Conservation (phyloP, 1,140 invertebrate species). For the Potamilus streckersoni region DNA sequence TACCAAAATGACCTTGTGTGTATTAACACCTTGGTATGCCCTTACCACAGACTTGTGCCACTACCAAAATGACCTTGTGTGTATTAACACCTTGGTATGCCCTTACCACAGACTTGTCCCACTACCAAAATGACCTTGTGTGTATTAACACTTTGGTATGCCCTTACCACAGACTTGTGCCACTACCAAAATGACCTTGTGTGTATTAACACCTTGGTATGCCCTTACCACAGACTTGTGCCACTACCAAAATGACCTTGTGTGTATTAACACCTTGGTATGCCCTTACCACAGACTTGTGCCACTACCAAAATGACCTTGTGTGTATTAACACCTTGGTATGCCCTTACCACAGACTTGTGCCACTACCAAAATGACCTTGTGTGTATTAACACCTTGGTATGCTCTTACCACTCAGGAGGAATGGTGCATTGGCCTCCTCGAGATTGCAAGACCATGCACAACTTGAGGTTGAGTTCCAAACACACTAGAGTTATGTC, state of each 20-base stretch:
- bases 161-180: conserved; percentile 14
- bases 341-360: conserved; percentile 15
- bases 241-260: conserved; percentile 40
- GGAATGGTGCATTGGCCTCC: conserved; percentile 48
- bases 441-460: conserved; percentile 38
- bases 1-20: conserved; percentile 39
- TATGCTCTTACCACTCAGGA: conserved; percentile 38
- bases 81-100: conserved; percentile 27
- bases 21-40: conserved; percentile 31
- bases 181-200: conserved; percentile 42
- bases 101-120: conserved; percentile 17
- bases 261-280: conserved; percentile 33
- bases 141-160: conserved; percentile 29
- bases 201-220: conserved; percentile 30
- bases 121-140: conserved; percentile 42
- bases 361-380: conserved; percentile 38
- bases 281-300: conserved; percentile 14
- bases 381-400: conserved; percentile 34
- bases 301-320: conserved; percentile 38
- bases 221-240: conserved; percentile 15
- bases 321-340: conserved; percentile 35
- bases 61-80: conserved; percentile 39
- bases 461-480: background rate
- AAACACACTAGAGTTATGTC: background rate
- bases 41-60: conserved; percentile 19